Conservation (phyloP, 2,113 vertebrate genomes). For the Urocynchramus pylzowi region DNA sequence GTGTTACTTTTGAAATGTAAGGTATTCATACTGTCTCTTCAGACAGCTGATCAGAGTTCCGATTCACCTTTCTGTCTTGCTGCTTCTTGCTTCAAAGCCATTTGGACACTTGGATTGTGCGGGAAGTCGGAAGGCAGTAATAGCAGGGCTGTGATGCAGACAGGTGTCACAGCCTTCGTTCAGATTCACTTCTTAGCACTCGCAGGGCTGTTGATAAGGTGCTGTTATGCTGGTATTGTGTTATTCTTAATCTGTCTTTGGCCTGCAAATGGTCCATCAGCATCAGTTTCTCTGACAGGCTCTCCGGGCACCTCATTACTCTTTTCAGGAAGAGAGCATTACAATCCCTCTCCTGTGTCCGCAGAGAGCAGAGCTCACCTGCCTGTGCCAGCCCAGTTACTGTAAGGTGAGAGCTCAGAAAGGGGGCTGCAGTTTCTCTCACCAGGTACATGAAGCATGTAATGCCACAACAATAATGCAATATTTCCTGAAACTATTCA, state of each 20-base stretch:
- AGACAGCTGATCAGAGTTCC: background rate
- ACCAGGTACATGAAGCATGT: background rate
- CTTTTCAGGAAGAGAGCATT: background rate
- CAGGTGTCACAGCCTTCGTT: background rate
- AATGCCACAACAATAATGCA: background rate
- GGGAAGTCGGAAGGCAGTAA: background rate
- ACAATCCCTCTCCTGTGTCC: background rate
- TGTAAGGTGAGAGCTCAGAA: background rate
- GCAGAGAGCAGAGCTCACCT: background rate
- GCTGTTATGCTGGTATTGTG: conserved; percentile 3
- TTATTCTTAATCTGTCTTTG: conserved; percentile 20
- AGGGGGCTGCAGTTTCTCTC: background rate
- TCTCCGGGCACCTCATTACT: conserved; percentile 31
- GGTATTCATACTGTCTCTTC: background rate
- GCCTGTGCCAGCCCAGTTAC: background rate
- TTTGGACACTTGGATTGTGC: background rate
- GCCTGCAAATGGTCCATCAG: background rate
- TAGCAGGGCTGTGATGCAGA: background rate
- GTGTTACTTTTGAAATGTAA: background rate
- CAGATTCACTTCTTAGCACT: background rate
- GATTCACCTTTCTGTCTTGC: conserved; percentile 5
- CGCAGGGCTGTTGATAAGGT: background rate
- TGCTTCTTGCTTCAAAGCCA: conserved; percentile 4
- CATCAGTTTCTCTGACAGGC: conserved; percentile 13
- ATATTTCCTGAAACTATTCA: background rate